Conservation (phyloP, 2,797 vertebrate genomes). For the Phyllotis vaccarum region DNA sequence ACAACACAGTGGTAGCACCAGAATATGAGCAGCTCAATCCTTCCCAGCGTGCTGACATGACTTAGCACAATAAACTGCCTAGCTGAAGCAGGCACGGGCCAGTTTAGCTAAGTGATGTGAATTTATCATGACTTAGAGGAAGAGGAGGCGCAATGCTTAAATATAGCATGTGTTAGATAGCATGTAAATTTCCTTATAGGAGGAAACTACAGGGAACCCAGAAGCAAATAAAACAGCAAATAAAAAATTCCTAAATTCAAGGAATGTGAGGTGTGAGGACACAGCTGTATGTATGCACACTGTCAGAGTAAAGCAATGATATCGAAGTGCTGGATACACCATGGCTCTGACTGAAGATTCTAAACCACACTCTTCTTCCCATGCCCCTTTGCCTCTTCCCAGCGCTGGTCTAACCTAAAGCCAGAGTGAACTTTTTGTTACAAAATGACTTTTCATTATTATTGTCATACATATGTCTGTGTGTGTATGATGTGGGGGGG, state of each 20-base stretch:
- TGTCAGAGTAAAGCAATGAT: rapidly evolving
- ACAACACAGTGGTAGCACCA: too few relatives aligned
- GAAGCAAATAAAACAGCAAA: neutral
- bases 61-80: too few relatives aligned
- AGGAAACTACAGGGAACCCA: neutral
- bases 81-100: too few relatives aligned
- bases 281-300: neutral
- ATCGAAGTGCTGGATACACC: neutral
- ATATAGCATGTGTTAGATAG: neutral
- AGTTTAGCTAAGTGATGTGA: too few relatives aligned
- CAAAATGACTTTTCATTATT: neutral
- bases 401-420: neutral
- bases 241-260: neutral
- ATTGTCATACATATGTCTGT: neutral
- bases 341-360: neutral
- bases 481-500: too few relatives aligned
- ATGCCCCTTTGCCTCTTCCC: neutral
- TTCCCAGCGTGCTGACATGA: neutral
- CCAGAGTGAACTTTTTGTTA: neutral
- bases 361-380: neutral
- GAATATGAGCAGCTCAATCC: neutral
- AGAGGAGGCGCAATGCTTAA: neutral
- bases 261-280: neutral
- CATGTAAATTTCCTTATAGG: neutral
- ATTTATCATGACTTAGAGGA: too few relatives aligned